phyloP scores from a whole-genome alignment of 2,797 vertebrate species.

The Morus bassanus region DNA sequence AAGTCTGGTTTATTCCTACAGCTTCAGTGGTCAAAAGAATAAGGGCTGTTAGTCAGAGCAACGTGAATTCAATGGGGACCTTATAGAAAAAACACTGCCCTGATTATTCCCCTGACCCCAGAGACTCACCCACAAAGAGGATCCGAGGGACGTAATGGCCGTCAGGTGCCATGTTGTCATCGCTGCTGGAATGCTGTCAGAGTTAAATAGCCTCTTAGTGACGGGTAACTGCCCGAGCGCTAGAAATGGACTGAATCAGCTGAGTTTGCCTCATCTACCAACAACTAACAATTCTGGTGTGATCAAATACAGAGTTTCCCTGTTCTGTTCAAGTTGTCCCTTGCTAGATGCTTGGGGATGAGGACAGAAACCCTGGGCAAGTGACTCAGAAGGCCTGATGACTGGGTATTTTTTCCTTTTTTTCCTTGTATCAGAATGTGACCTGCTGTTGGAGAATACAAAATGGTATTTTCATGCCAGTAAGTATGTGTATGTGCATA shows the following conservation, averaged over 20 bases:
- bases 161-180: slow-evolving; percentile 73
- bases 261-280: background rate
- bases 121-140: slow-evolving; percentile 77
- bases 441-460: background rate
- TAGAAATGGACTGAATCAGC: background rate
- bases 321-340: background rate
- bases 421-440: background rate
- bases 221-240: accelerated
- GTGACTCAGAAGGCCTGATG: background rate
- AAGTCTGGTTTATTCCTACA: background rate
- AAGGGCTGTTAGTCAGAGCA: background rate
- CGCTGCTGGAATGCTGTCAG: slow-evolving; percentile 67
- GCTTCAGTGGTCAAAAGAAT: background rate
- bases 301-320: background rate
- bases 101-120: background rate
- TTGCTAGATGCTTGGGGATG: background rate
- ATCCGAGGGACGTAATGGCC: slow-evolving; percentile 78
- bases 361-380: background rate
- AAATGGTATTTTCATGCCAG: background rate
- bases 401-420: background rate
- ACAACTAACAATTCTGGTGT: background rate
- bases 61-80: background rate
- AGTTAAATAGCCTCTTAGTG: background rate
- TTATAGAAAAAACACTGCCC: background rate
- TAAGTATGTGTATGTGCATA: too few species aligned